Base-by-base conservation (phyloP, 2,113 vertebrate genomes). In the Kryptolebias marmoratus region DNA sequence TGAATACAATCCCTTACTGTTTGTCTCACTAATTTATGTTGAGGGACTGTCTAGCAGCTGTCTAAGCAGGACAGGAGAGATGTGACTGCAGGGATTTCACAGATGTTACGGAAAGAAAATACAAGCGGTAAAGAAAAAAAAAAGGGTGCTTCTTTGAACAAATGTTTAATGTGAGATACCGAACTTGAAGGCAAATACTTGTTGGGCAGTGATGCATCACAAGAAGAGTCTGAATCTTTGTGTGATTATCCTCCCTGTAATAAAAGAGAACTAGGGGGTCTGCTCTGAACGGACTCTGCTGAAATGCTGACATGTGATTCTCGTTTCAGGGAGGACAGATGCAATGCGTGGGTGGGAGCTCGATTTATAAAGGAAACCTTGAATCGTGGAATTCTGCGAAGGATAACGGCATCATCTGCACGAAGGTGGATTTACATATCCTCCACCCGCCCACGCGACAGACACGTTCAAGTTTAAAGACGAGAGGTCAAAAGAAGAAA, bases 121-220 rank as follows among this genome's bases (percentile, higher is more conserved):
- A 42, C 10, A 42, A 9, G 39, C 10, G 39, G 5, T 42, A 42
- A 42, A 42, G 39, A 48, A 48, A 11, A 45, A 45, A 75, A 56
- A 82, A 75, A 67, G 42, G 22, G 9, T 27, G 45, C 63, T 77
- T 83, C 80, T 71, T 79, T 76, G 69, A 87, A 75, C 71, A 86
- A 91, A 91, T 84, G 88, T 88, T 90, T 88, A 75, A 85, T 77
- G 77, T 75, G 78, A 84, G 71, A 75, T 73, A 76, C 71, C 82
- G 89, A 90, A 91, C 88, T 91, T 91, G 88, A 87, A 82, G 66
- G 73, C 65, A 85, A 91, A 91, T 92, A 86, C 85, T 82, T 90
- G 74, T 36, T 45, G 80, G 76, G 85, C 83, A 88, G 74, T 66
- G 84, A 90, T 78, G 90, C 89, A 87, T 90, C 73, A 71, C 85